These are phyloP conservation scores for Oryctolagus cuniculus DNA, from an alignment of 2,113 vertebrate genomes.

Conservation along the genomic window DNA sequence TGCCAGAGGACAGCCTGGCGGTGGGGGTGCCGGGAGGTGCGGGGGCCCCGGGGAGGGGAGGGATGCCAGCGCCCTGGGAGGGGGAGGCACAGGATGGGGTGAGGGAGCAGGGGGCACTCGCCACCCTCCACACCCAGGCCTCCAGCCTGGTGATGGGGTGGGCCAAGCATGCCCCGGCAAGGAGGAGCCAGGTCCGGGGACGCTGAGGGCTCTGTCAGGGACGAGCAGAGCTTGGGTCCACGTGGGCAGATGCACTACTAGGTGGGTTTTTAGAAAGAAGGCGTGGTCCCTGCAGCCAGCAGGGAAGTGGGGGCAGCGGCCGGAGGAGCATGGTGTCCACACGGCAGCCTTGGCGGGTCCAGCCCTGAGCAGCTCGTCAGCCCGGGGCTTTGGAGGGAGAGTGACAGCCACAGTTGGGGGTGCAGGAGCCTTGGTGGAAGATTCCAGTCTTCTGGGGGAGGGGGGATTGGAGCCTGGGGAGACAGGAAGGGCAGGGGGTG, in stretches of 20 bases:
- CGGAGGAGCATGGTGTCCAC: not conserved
- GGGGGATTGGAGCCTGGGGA: not conserved
- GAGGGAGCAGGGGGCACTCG: not conserved
- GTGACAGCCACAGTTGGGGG: not conserved
- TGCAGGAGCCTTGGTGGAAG: not conserved
- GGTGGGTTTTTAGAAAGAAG: not conserved
- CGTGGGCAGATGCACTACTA: not conserved
- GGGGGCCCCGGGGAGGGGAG: rapidly evolving
- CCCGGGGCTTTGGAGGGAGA: not conserved
- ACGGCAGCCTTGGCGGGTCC: not conserved
- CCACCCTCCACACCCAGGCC: not conserved
- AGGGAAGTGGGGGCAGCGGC: not conserved
- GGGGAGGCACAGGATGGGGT: not conserved
- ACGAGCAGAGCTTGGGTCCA: not conserved
- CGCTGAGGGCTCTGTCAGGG: too few species aligned
- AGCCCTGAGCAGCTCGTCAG: too few species aligned
- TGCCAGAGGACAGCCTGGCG: not conserved
- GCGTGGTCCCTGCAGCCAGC: not conserved
- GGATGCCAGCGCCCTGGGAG: not conserved
- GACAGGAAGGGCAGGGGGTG: not conserved
- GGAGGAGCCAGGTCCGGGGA: too few species aligned
- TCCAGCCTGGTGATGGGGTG: not conserved
- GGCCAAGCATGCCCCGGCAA: not conserved
- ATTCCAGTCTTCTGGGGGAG: not conserved
- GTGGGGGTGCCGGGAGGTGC: not conserved